These are phyloP conservation scores for Drosophila lacicola DNA, from an alignment of 2,888 invertebrate genomes.

Conservation along the genomic window DNA sequence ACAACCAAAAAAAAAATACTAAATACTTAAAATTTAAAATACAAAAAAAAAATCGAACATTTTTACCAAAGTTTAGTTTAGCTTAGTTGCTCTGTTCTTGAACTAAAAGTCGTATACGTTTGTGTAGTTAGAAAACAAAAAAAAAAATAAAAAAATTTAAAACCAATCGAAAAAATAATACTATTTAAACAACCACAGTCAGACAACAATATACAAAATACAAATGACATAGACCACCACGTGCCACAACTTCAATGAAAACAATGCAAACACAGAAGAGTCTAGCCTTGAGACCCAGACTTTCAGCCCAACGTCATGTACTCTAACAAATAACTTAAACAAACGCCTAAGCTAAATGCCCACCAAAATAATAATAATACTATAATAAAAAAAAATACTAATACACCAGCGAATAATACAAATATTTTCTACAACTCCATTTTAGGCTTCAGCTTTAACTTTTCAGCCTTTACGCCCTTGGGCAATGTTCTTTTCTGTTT, in stretches of 20 bases:
- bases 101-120: conserved; percentile 57
- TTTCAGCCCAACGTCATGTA: conserved; percentile 3
- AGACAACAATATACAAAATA: conserved; percentile 14
- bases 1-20: conserved; percentile 36
- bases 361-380: conserved; percentile 6
- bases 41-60: conserved; percentile 13
- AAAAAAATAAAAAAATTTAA: conserved; percentile 35
- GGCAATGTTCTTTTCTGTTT: conserved; percentile 4
- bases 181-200: conserved; percentile 6
- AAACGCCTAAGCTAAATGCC: conserved; percentile 21
- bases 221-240: conserved; percentile 5
- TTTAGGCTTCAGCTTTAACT: conserved; percentile 46
- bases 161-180: conserved; percentile 10
- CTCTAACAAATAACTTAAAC: conserved; percentile 23
- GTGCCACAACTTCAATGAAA: conserved; percentile 1
- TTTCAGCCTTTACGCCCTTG: conserved; percentile 24
- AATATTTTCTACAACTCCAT: conserved; percentile 50
- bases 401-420: conserved; percentile 40
- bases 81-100: conserved; percentile 59
- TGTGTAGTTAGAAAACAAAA: conserved; percentile 55
- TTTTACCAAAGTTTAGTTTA: conserved; percentile 48
- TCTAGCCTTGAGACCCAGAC: conserved; percentile 13
- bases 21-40: conserved; percentile 28
- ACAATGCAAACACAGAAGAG: conserved; percentile 18
- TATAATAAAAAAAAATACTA: conserved; percentile 15